Evolutionary conservation across 2,797 vertebrate species (phyloP).

Genomic region (Amniataba percoides): DNA sequence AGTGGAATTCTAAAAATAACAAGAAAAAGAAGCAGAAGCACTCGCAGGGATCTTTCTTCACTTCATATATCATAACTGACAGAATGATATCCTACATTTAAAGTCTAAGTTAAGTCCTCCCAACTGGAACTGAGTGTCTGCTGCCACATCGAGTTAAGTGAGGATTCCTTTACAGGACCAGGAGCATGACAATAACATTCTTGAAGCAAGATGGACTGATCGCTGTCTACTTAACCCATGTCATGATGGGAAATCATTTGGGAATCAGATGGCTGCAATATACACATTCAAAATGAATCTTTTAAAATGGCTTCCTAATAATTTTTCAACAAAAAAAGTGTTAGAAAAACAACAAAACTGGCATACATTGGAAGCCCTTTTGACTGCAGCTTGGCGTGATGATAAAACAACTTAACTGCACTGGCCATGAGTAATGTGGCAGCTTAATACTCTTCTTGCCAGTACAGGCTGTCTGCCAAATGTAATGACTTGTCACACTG

Average conservation of each 20-base stretch:
- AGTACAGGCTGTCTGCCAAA: constrained; percentile 59
- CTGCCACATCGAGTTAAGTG: constrained; percentile 76
- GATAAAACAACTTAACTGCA: constrained; percentile 66
- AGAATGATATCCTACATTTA: constrained; percentile 80
- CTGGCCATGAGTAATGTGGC: constrained; percentile 67
- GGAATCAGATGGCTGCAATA: background rate
- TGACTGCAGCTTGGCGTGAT: constrained; percentile 62
- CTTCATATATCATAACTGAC: constrained; percentile 81
- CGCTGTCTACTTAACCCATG: background rate
- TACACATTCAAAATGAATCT: constrained; percentile 21
- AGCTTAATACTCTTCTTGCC: constrained; percentile 54
- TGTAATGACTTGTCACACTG: constrained; percentile 74
- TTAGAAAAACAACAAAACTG: constrained; percentile 25
- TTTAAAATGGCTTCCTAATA: constrained; percentile 9
- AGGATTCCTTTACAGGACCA: constrained; percentile 66
- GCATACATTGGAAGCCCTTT: constrained; percentile 26
- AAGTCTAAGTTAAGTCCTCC: constrained; percentile 77
- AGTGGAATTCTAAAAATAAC: constrained; percentile 69
- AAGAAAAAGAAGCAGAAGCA: constrained; percentile 64
- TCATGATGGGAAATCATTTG: constrained; percentile 3
- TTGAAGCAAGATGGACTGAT: constrained; percentile 31
- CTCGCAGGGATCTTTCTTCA: constrained; percentile 60
- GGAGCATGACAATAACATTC: constrained; percentile 48
- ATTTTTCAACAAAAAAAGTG: constrained; percentile 1
- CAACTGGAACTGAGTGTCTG: constrained; percentile 68